phyloP scores from a whole-genome alignment of 2,888 invertebrate genomes.

The Lampropteryx suffumata region DNA sequence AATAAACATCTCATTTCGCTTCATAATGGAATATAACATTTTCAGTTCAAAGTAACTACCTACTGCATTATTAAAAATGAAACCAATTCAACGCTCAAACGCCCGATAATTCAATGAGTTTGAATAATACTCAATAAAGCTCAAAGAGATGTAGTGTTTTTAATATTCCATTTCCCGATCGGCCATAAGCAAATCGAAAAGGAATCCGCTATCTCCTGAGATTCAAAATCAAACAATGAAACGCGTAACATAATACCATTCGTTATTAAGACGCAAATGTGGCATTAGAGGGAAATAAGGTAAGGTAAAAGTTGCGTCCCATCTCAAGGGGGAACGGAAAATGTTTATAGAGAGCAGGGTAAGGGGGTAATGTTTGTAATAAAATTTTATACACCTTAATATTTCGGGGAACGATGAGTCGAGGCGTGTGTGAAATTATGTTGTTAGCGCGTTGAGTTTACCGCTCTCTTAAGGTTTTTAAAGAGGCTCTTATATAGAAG shows the following conservation, averaged over 20 bases:
- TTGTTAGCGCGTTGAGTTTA: constrained; percentile 62
- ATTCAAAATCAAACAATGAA: constrained; percentile 77
- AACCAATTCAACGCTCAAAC: constrained; percentile 39
- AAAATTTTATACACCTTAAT: constrained; percentile 81
- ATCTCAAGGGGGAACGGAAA: constrained; percentile 56
- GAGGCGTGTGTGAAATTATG: constrained; percentile 77
- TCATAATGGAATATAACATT: constrained; percentile 60
- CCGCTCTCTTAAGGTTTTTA: constrained; percentile 51
- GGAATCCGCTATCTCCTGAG: constrained; percentile 67
- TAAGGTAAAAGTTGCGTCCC: constrained; percentile 52
- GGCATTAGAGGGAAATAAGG: constrained; percentile 73
- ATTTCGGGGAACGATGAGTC: constrained; percentile 77
- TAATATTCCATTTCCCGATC: constrained; percentile 57
- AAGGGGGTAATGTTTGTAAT: constrained; percentile 76
- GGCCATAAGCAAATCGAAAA: constrained; percentile 64
- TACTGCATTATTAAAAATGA: constrained; percentile 48
- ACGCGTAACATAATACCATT: constrained; percentile 71
- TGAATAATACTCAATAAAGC: constrained; percentile 60
- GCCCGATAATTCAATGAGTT: constrained; percentile 56
- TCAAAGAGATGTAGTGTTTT: constrained; percentile 55
- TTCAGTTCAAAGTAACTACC: constrained; percentile 47
- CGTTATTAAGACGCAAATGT: constrained; percentile 78
- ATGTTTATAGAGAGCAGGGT: constrained; percentile 72
- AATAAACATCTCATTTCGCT: constrained; percentile 70
- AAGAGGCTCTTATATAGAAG: constrained; percentile 27